Percentiles rank a stretch among this genome's conserved stretches.
Evolutionary conservation across 2,888 invertebrate species (phyloP).

Genomic region (Epiperipatus broadwayi): DNA sequence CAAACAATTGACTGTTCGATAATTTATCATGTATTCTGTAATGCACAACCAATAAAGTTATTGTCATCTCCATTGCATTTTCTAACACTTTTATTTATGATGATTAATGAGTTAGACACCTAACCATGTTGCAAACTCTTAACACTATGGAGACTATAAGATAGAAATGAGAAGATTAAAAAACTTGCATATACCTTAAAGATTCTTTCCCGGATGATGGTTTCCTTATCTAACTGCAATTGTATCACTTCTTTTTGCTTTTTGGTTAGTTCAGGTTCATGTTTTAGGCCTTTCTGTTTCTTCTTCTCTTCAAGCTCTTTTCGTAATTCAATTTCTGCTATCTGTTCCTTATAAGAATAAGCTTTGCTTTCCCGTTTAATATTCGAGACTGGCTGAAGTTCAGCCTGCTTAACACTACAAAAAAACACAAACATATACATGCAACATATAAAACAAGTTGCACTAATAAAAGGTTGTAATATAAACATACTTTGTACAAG

Average conservation of each 20-base stretch:
- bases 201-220: conserved; percentile 48
- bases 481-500: no score
- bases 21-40: no score
- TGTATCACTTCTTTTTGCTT: conserved; percentile 70
- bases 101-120: no score
- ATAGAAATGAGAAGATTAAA: no score
- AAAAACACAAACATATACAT: conserved; percentile 11
- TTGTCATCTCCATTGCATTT: no score
- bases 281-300: conserved; percentile 32
- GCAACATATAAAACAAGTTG: no score
- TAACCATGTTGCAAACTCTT: no score
- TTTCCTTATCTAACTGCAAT: conserved; percentile 65
- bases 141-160: no score
- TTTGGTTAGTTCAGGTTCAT: conserved; percentile 36
- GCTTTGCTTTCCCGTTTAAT: conserved; percentile 87
- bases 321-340: conserved; percentile 78
- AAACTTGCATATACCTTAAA: no score
- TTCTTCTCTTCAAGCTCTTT: conserved; percentile 78
- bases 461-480: not conserved
- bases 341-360: conserved; percentile 87
- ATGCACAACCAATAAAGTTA: no score
- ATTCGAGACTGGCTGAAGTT: conserved; percentile 41
- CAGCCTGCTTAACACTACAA: conserved; percentile 22
- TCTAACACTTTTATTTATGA: no score
- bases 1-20: no score